Evolutionary conservation across 2,888 invertebrate species (phyloP).

Genomic region (Mechanitis messenoides): DNA sequence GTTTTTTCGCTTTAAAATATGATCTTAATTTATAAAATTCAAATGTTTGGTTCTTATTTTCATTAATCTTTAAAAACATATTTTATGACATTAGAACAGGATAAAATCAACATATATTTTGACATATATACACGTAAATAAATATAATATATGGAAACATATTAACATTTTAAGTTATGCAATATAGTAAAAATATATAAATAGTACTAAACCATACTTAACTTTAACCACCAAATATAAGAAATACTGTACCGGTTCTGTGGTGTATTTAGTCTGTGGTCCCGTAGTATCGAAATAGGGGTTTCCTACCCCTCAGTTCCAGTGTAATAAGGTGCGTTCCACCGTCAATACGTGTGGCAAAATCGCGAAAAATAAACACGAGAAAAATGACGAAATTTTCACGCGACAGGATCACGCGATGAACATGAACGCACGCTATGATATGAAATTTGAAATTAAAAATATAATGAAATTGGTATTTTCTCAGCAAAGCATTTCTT

Average conservation of each 20-base stretch:
- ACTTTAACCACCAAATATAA: background rate
- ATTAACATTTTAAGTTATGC: too few species aligned
- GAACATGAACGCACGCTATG: conserved; percentile 33
- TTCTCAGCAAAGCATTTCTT: conserved; percentile 18
- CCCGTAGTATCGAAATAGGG: conserved; percentile 63
- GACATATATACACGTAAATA: too few species aligned
- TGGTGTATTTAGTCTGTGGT: conserved; percentile 43
- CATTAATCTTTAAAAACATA: too few species aligned
- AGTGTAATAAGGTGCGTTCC: conserved; percentile 50
- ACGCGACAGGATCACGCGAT: conserved; percentile 33
- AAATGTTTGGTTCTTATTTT: too few species aligned
- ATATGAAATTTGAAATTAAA: conserved; percentile 29
- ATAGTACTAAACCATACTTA: background rate
- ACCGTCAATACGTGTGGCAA: conserved; percentile 35
- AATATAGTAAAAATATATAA: too few species aligned
- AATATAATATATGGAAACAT: too few species aligned
- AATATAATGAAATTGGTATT: conserved; percentile 32
- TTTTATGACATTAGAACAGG: too few species aligned
- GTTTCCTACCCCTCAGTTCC: conserved; percentile 54
- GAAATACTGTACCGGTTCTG: conserved; percentile 20
- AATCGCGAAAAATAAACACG: conserved; percentile 49
- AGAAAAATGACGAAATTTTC: conserved; percentile 48
- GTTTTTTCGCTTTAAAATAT: background rate
- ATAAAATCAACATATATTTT: too few species aligned
- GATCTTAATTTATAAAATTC: too few species aligned